A percentile compares a stretch with the other conserved stretches of the same genome.
Conservation (phyloP, 2,113 vertebrate genomes). For the Perca schrenkii region DNA sequence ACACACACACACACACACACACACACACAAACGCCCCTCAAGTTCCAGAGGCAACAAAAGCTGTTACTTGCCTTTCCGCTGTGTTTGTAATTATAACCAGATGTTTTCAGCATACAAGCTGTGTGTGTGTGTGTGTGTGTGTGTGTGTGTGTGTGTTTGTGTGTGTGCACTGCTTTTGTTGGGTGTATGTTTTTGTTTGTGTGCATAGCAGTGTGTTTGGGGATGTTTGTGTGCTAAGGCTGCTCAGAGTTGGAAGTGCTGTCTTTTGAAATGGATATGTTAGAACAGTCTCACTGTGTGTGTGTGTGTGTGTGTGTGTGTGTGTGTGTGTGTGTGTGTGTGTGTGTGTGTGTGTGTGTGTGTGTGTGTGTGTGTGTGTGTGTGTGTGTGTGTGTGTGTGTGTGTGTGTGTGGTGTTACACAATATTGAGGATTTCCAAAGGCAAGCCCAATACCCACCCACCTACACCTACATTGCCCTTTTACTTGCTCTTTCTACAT, state of each 20-base stretch:
- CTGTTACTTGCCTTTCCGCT: constrained; percentile 83
- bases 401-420: not conserved
- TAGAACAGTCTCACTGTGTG: not conserved
- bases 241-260: constrained; percentile 22
- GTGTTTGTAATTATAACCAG: constrained; percentile 88
- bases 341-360: constrained; percentile 8
- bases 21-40: constrained; percentile 60
- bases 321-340: not conserved
- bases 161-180: constrained; percentile 23
- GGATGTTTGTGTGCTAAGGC: constrained; percentile 57
- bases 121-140: constrained; percentile 47
- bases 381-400: constrained; percentile 8
- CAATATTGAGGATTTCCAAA: constrained; percentile 9
- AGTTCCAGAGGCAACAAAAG: constrained; percentile 85
- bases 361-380: not conserved
- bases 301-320: constrained; percentile 2
- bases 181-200: constrained; percentile 65
- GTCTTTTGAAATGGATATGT: constrained; percentile 39
- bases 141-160: constrained; percentile 43
- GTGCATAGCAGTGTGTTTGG: constrained; percentile 59
- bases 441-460: not conserved
- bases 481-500: constrained; percentile 1
- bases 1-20: constrained; percentile 36
- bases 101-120: constrained; percentile 84
- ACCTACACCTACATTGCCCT: not conserved